A percentile compares a stretch with the other conserved stretches of the same genome.
Evolutionary conservation across 2,113 vertebrate species (phyloP).

Genomic region (Turnix velox): DNA sequence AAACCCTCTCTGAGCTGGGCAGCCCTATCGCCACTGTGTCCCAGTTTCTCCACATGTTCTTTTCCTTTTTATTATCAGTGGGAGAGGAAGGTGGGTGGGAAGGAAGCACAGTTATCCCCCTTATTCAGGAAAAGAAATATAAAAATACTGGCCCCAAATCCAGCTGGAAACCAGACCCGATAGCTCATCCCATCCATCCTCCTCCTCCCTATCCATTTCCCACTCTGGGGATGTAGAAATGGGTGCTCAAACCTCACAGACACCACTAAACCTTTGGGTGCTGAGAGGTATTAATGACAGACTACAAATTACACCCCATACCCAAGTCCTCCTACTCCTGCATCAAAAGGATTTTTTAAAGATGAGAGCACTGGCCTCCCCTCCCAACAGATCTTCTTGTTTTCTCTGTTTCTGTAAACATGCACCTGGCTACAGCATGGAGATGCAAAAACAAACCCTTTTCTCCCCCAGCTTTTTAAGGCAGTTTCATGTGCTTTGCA

Average conservation of each 20-base stretch:
- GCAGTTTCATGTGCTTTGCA: neutral
- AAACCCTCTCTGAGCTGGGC: neutral
- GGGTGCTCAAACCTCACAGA: neutral
- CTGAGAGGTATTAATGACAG: neutral
- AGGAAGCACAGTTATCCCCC: neutral
- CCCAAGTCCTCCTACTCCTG: neutral
- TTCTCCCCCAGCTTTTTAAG: neutral
- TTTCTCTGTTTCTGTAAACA: neutral
- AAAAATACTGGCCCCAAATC: neutral
- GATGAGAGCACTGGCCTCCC: neutral
- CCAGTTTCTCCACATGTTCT: neutral
- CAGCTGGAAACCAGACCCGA: neutral
- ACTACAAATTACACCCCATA: neutral
- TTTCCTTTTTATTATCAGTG: neutral
- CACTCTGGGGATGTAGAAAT: neutral
- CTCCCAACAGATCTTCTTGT: neutral
- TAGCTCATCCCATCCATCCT: neutral
- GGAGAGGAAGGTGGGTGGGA: neutral
- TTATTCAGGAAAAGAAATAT: neutral
- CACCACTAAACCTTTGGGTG: neutral
- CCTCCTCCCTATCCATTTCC: neutral
- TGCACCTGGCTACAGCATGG: neutral
- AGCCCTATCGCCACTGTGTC: neutral
- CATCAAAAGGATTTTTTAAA: neutral
- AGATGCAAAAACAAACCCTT: accelerated